Conservation (phyloP, 2,888 invertebrate genomes). For the Caenorhabditis japonica region DNA sequence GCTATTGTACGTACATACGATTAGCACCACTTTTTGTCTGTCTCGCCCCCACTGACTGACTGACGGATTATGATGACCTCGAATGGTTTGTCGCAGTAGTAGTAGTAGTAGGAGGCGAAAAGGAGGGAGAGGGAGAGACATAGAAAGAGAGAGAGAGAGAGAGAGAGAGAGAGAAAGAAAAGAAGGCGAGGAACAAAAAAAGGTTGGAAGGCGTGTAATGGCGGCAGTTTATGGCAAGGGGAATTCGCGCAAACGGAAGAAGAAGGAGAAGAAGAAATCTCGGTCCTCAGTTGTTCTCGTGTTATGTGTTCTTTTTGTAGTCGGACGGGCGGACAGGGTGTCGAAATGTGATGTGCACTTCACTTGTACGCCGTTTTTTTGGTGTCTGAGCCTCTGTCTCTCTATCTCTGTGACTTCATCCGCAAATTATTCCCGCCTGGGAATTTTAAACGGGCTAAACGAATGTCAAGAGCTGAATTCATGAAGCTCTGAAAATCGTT, state of each 20-base stretch:
- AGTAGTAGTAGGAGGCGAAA: constrained; percentile 6
- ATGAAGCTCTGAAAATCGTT: no score
- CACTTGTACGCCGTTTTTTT: no score
- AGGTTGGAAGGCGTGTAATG: constrained; percentile 22
- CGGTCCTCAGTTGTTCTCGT: no score
- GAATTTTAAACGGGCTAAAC: no score
- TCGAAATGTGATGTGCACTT: no score
- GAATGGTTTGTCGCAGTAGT: background rate
- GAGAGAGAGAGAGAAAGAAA: constrained; percentile 3
- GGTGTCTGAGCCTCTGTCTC: no score
- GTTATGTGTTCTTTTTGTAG: constrained; percentile 7
- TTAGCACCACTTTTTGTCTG: constrained; percentile 21
- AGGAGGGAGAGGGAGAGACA: no score
- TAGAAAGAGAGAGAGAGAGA: no score
- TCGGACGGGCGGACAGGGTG: background rate
- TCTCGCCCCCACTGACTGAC: no score
- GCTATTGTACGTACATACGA: constrained; percentile 1
- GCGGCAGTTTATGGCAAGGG: constrained; percentile 44
- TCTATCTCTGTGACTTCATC: no score
- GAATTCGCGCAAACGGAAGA: background rate
- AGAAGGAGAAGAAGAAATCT: constrained; percentile 12
- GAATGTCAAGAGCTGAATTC: no score
- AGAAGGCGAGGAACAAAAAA: constrained; percentile 2
- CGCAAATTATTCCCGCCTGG: no score
- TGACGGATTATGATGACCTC: constrained; percentile 29